These are phyloP conservation scores for Hololepta plana DNA, from an alignment of 2,888 invertebrate genomes.

Conservation along the genomic window DNA sequence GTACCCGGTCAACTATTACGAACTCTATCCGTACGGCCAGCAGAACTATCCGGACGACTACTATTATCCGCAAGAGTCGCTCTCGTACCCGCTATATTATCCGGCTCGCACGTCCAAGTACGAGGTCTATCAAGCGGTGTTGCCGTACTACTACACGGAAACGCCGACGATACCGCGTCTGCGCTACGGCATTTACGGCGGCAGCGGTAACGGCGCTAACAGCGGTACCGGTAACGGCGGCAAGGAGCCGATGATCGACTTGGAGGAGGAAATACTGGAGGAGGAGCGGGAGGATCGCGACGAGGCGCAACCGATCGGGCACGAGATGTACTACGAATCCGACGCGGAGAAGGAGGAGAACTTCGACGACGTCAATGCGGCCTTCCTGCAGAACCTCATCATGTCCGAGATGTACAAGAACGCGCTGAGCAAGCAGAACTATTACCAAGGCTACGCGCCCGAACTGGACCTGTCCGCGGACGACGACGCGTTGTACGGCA, in stretches of 20 bases:
- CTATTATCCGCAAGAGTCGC: conserved; percentile 19
- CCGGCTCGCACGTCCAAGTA: conserved; percentile 30
- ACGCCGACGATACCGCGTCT: conserved; percentile 19
- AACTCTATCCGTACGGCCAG: conserved; percentile 30
- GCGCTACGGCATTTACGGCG: conserved; percentile 26
- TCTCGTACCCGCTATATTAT: conserved; percentile 21
- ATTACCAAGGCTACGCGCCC: conserved; percentile 12
- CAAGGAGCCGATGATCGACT: conserved; percentile 33
- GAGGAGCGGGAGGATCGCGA: conserved; percentile 38
- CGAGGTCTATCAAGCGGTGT: conserved; percentile 26
- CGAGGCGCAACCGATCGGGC: conserved; percentile 42
- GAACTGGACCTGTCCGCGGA: too few relatives aligned
- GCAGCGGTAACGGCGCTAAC: conserved; percentile 24
- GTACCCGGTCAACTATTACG: conserved; percentile 30
- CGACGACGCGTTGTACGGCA: conserved; percentile 18
- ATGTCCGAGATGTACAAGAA: conserved; percentile 46
- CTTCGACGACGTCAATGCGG: conserved; percentile 33
- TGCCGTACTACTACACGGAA: conserved; percentile 29
- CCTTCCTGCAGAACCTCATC: conserved; percentile 48
- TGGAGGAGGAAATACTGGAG: conserved; percentile 39
- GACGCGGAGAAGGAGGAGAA: conserved; percentile 14
- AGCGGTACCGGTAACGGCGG: conserved; percentile 24
- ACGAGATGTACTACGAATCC: conserved; percentile 42
- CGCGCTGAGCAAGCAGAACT: conserved; percentile 18
- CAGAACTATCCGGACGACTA: conserved; percentile 33